Evolutionary conservation across 2,888 invertebrate species (phyloP), one percentile per base, ranked within the genome.

Genomic region (Latrodectus hesperus): DNA sequence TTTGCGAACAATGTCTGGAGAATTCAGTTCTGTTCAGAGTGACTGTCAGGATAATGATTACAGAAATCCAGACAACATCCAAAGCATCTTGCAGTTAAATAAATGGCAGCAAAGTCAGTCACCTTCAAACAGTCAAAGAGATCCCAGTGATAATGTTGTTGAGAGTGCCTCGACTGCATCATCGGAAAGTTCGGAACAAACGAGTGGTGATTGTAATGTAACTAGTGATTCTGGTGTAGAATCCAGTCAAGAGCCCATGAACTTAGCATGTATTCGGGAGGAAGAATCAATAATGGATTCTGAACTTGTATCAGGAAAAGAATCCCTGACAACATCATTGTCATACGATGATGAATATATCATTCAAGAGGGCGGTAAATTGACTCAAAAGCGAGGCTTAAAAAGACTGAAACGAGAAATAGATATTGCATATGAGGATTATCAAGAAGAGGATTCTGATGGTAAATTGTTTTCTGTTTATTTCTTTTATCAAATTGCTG

Each of bases 211-310:
- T 64, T 76, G 83, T 65, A 77, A 84, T 74, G 86, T 89, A n/a
- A 89, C 89, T 16, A 89, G 89, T 67, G 89, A 89, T 72, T 89
- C 89, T 51, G 89, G 89, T 55, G 89, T 89, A 38, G 89, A 89
- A 80, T 88, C 88, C 17, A 89, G 89, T 78, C 89, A 89, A 70
- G 89, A 89, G 68, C 87, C 89, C 10, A 88, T 89, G 88, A 88
- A 88, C 55, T 73, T 89, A 49, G 89, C 84, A 9, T 88, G 89
- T 65, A 86, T 83, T 55, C 68, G 88, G 12, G 87, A 80, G 14
- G 72, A 68, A 64, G 76, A 81, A 12, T 81, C 78, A 5, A 77
- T 60, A 26, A 52, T 49, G n/a, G 78, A 78, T 55, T 38, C 51
- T n/a, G 85, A 88, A 12, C 53, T 85, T 26, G 74, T 74, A 9